Percentiles rank a stretch among this genome's conserved stretches.
These are phyloP conservation scores for Corvus hawaiiensis DNA, from an alignment of 2,113 vertebrate species.

Conservation along the genomic window DNA sequence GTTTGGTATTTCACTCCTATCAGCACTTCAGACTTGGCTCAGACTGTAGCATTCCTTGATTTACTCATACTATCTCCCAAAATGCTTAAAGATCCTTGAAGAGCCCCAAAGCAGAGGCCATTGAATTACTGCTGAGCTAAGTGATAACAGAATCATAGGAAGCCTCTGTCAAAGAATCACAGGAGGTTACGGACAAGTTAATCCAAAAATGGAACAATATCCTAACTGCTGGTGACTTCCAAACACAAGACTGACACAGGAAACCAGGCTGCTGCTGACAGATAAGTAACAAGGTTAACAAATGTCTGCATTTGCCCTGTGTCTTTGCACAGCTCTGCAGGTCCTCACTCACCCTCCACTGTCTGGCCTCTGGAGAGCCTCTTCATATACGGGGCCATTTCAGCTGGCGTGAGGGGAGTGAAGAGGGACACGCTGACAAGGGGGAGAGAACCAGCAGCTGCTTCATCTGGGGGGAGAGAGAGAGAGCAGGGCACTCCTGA, in stretches of 20 bases:
- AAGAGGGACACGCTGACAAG: conserved; percentile 88
- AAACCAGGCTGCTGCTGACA: neutral
- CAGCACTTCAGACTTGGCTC: neutral
- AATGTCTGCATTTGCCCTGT: neutral
- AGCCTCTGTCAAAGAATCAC: neutral
- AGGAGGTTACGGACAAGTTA: neutral
- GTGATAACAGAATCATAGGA: neutral
- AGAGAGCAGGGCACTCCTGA: neutral
- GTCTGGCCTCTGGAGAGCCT: conserved; percentile 89
- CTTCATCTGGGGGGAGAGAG: conserved; percentile 74
- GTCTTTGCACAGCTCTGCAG: neutral
- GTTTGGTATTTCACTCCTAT: neutral
- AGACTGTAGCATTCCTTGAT: neutral
- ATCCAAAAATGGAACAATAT: neutral
- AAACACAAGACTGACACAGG: neutral
- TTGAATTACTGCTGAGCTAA: neutral
- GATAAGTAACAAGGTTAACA: neutral
- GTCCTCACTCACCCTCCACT: conserved; percentile 84
- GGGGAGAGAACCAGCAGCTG: conserved; percentile 82
- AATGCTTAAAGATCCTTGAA: neutral
- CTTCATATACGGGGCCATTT: conserved; percentile 90
- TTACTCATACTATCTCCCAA: neutral
- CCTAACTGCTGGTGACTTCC: neutral
- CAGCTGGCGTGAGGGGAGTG: conserved; percentile 80
- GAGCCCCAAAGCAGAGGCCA: neutral